phyloP scores from a whole-genome alignment of 2,888 invertebrate genomes.

The Falcaria lacertinaria region DNA sequence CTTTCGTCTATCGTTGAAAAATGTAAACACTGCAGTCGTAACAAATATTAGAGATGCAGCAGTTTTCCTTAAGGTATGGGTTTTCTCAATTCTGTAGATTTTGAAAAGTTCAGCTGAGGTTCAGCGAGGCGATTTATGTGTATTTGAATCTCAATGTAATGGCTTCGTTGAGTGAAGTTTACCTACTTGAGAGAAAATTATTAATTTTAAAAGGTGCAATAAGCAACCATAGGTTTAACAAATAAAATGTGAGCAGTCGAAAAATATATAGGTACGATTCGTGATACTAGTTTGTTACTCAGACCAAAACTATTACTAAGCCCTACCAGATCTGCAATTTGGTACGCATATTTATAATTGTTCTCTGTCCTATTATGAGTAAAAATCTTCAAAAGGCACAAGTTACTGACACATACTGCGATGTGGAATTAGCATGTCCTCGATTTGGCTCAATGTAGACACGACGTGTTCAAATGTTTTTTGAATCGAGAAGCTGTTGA shows the following conservation, averaged over 20 bases:
- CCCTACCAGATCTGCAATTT: neutral
- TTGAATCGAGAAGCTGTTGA: neutral
- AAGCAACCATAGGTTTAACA: too few relatives aligned
- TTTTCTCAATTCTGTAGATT: too few relatives aligned
- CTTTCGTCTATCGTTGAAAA: too few relatives aligned
- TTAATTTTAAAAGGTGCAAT: too few relatives aligned
- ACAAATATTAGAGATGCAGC: too few relatives aligned
- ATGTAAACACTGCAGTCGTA: too few relatives aligned
- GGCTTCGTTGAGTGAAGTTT: too few relatives aligned
- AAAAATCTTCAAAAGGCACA: conserved; percentile 14
- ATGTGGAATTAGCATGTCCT: conserved; percentile 19
- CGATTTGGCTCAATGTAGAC: conserved; percentile 20
- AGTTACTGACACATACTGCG: conserved; percentile 16
- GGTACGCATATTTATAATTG: neutral
- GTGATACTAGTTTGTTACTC: conserved; percentile 10
- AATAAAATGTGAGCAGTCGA: neutral
- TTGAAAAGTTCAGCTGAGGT: too few relatives aligned
- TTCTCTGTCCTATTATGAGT: conserved; percentile 7
- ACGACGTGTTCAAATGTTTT: neutral
- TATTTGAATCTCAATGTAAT: too few relatives aligned
- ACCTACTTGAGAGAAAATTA: too few relatives aligned
- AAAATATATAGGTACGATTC: neutral
- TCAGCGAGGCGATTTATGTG: too few relatives aligned
- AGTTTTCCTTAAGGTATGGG: too few relatives aligned
- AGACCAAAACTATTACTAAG: neutral